These are phyloP conservation scores for Limanda limanda DNA, from an alignment of 2,113 vertebrate species.

Conservation along the genomic window DNA sequence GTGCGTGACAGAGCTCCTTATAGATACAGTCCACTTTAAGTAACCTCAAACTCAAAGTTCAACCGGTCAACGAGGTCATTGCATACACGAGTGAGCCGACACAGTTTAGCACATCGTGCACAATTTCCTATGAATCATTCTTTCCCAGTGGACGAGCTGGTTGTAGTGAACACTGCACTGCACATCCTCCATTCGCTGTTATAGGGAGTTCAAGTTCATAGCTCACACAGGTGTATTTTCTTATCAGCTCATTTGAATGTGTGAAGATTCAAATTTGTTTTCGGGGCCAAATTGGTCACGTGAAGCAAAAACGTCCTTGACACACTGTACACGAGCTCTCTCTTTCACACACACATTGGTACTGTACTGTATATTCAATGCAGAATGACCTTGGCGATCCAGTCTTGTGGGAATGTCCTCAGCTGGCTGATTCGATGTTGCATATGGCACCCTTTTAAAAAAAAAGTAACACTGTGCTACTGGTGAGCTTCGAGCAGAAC, in stretches of 20 bases:
- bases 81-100: slow-evolving; percentile 62
- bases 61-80: slow-evolving; percentile 26
- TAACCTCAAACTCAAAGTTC: slow-evolving; percentile 14
- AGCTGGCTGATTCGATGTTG: slow-evolving; percentile 59
- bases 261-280: slow-evolving; percentile 62
- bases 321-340: slow-evolving; percentile 42
- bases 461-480: slow-evolving; percentile 52
- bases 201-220: slow-evolving; percentile 37
- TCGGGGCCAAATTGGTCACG: slow-evolving; percentile 75
- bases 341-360: slow-evolving; percentile 29
- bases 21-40: slow-evolving; percentile 12
- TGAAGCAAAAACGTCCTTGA: slow-evolving; percentile 68
- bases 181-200: slow-evolving; percentile 15
- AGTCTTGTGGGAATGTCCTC: slow-evolving; percentile 54
- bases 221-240: slow-evolving; percentile 62
- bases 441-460: slow-evolving; percentile 49
- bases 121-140: slow-evolving; percentile 52
- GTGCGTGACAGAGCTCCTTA: slow-evolving; percentile 3
- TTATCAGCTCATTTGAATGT: slow-evolving; percentile 74
- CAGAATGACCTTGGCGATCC: slow-evolving; percentile 54
- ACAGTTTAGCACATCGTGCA: slow-evolving; percentile 51
- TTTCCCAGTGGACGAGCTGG: slow-evolving; percentile 10
- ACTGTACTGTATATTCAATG: slow-evolving; percentile 49
- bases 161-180: slow-evolving; percentile 17
- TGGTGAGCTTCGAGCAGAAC: slow-evolving; percentile 58